phyloP scores from a whole-genome alignment of 2,113 vertebrate species.

The Pandion haliaetus region DNA sequence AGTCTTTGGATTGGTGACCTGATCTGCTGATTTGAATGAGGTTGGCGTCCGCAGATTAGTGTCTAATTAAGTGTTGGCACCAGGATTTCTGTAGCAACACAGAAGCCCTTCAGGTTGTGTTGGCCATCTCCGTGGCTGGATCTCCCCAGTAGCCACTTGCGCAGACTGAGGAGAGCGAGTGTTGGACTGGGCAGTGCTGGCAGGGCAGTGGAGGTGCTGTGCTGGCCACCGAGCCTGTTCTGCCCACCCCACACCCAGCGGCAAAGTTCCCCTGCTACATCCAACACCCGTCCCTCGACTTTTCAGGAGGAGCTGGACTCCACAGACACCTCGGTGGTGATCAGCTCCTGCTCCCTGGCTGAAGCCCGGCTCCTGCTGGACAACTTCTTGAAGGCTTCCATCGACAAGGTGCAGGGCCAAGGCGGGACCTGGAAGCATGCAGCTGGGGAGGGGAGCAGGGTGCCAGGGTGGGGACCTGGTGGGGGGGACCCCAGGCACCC shows the following conservation, averaged over 20 bases:
- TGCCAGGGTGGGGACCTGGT: background rate
- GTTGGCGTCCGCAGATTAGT: background rate
- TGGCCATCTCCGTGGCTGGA: background rate
- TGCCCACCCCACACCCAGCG: rapidly evolving
- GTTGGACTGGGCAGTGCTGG: background rate
- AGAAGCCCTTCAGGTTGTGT: background rate
- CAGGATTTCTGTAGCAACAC: background rate
- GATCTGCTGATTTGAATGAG: background rate
- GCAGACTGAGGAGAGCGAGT: rapidly evolving
- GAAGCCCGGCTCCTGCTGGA: conserved; percentile 94
- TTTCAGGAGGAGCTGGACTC: conserved; percentile 94
- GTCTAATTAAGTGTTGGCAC: background rate
- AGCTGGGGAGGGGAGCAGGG: background rate
- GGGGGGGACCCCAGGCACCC: rapidly evolving
- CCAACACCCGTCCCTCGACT: rapidly evolving
- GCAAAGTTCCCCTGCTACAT: background rate
- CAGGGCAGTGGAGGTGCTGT: background rate
- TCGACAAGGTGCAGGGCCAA: conserved; percentile 83
- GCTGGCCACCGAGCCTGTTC: rapidly evolving
- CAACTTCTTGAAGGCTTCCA: conserved; percentile 95
- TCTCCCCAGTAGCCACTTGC: background rate
- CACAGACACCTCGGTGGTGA: conserved; percentile 95
- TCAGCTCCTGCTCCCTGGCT: conserved; percentile 94
- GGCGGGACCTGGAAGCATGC: rapidly evolving
- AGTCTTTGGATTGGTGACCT: background rate